Percentiles rank a stretch among this genome's conserved stretches.
Conservation (phyloP, 2,888 invertebrate genomes). For the Hybos culiciformis region DNA sequence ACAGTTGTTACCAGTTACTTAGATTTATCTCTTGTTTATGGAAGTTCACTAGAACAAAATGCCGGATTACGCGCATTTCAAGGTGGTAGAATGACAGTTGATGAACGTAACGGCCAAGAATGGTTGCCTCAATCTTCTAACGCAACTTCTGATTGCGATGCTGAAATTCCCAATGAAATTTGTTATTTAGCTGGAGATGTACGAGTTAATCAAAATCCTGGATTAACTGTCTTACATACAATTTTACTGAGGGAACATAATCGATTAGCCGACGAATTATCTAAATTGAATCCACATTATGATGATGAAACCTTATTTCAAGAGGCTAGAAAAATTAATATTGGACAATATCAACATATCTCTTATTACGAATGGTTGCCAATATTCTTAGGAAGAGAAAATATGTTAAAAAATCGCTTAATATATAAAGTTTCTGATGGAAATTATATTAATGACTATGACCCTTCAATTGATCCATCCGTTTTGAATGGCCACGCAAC, state of each 20-base stretch:
- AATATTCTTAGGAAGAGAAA: slow-evolving; percentile 35
- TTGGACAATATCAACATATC: slow-evolving; percentile 39
- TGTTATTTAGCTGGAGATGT: slow-evolving; percentile 59
- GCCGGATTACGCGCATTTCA: slow-evolving; percentile 49
- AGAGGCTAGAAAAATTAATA: slow-evolving; percentile 38
- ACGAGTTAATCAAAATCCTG: slow-evolving; percentile 38
- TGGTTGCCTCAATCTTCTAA: slow-evolving; percentile 60
- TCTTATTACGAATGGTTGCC: slow-evolving; percentile 42
- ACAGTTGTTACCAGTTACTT: slow-evolving; percentile 37
- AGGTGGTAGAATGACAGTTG: slow-evolving; percentile 52
- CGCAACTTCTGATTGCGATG: slow-evolving; percentile 53
- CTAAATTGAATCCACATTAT: slow-evolving; percentile 39
- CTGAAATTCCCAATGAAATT: slow-evolving; percentile 47
- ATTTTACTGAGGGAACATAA: slow-evolving; percentile 40
- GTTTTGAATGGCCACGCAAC: slow-evolving; percentile 49
- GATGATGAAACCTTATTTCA: slow-evolving; percentile 39
- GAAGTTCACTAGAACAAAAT: slow-evolving; percentile 52
- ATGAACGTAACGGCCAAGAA: slow-evolving; percentile 48
- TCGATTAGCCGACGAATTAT: slow-evolving; percentile 34
- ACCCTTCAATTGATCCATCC: slow-evolving; percentile 40
- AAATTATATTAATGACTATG: slow-evolving; percentile 38
- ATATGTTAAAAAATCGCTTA: slow-evolving; percentile 34
- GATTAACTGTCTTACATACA: slow-evolving; percentile 37
- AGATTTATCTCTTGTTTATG: slow-evolving; percentile 70
- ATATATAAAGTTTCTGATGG: slow-evolving; percentile 26